These are phyloP conservation scores for Clarias batrachus DNA, from an alignment of 2,113 vertebrate species.

Conservation along the genomic window DNA sequence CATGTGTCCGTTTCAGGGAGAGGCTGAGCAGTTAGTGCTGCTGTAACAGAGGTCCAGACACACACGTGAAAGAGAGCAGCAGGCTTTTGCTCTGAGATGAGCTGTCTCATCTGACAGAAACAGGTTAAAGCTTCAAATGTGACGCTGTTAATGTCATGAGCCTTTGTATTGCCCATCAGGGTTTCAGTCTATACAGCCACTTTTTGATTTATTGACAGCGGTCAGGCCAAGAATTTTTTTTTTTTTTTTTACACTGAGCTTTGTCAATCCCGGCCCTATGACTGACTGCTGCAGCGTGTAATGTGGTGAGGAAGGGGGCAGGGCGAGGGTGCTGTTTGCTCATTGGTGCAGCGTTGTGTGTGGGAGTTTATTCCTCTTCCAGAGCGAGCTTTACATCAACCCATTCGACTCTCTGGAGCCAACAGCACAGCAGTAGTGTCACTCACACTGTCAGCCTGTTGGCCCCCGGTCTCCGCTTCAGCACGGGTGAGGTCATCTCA, in stretches of 20 bases:
- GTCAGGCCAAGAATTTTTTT: not conserved
- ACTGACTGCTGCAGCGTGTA: conserved; percentile 23
- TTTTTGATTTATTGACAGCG: conserved; percentile 11
- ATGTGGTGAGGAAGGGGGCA: conserved; percentile 14
- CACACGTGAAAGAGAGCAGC: not conserved
- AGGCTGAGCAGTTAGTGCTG: not conserved
- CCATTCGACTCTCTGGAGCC: not conserved
- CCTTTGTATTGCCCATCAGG: not conserved
- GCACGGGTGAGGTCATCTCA: conserved; percentile 23
- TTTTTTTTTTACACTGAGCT: not conserved
- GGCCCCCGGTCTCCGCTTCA: not conserved
- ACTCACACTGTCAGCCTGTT: not conserved
- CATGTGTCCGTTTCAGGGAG: not conserved
- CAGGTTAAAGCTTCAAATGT: not conserved
- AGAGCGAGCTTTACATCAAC: not conserved
- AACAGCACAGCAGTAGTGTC: conserved; percentile 2
- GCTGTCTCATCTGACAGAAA: not conserved
- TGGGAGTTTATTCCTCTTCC: not conserved
- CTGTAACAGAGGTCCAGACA: not conserved
- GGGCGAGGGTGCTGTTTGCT: not conserved
- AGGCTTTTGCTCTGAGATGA: not conserved
- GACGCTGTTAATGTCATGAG: not conserved
- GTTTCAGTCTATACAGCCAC: not conserved
- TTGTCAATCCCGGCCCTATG: conserved; percentile 12
- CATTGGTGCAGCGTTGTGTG: not conserved